These are phyloP conservation scores for Agelastica alni DNA, from an alignment of 2,888 invertebrate genomes.

Conservation along the genomic window DNA sequence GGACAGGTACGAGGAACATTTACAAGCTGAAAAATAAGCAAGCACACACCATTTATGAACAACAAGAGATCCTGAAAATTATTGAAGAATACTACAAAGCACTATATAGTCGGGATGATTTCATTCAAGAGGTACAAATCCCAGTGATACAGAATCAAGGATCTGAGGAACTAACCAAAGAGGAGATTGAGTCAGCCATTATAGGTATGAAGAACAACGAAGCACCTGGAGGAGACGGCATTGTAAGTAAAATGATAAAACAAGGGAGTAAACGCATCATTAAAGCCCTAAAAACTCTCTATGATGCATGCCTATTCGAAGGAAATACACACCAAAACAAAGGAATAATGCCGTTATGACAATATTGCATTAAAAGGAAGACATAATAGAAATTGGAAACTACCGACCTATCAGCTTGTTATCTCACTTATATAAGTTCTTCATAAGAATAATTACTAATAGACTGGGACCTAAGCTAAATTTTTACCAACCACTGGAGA, in stretches of 20 bases:
- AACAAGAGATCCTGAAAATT: background rate
- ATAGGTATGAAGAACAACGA: background rate
- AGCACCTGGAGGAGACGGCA: background rate
- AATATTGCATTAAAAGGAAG: background rate
- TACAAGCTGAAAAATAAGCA: background rate
- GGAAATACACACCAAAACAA: background rate
- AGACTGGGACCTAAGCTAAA: too few species aligned
- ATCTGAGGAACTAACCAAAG: background rate
- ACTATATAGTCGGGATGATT: background rate
- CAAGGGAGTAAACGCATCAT: background rate
- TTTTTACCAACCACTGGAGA: too few species aligned
- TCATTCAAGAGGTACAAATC: background rate
- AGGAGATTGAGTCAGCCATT: background rate
- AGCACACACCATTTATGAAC: background rate
- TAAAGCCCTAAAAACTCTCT: background rate
- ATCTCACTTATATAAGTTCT: too few species aligned
- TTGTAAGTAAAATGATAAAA: background rate
- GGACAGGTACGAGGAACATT: too few species aligned
- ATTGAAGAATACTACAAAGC: background rate
- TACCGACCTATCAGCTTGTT: too few species aligned
- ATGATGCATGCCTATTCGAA: background rate
- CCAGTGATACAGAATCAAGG: background rate
- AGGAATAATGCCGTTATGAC: background rate
- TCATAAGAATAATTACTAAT: too few species aligned
- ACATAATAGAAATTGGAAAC: background rate